These are phyloP conservation scores for Camponotus fellah DNA, from an alignment of 2,888 invertebrate genomes.

Conservation along the genomic window DNA sequence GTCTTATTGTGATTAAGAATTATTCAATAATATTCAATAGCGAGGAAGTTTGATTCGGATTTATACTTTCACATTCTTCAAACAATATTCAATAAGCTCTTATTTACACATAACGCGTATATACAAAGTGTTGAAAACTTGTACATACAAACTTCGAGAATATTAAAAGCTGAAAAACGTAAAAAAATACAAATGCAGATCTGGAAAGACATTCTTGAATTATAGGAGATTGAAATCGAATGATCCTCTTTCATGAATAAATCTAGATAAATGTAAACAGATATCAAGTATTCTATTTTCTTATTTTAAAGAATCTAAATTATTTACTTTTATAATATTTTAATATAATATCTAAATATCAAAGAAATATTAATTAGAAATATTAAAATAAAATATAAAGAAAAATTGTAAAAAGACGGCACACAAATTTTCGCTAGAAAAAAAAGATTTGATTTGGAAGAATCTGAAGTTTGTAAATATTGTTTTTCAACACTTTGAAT, in stretches of 20 bases:
- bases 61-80: conserved; percentile 38
- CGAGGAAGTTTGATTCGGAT: conserved; percentile 11
- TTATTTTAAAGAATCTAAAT: background rate
- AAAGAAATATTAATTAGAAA: too few relatives aligned
- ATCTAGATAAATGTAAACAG: background rate
- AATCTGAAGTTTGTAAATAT: background rate
- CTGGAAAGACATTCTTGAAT: background rate
- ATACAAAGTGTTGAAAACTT: conserved; percentile 22
- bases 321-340: conserved; percentile 1
- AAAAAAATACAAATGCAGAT: background rate
- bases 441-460: background rate
- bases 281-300: background rate
- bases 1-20: conserved; percentile 21
- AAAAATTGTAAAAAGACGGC: background rate
- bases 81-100: conserved; percentile 15
- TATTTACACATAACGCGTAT: conserved; percentile 7
- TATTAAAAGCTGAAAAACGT: background rate
- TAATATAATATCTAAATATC: background rate
- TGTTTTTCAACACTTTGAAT: background rate
- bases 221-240: background rate
- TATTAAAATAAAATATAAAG: background rate
- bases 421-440: background rate
- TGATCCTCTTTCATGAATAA: background rate
- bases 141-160: conserved; percentile 42
- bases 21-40: conserved; percentile 16